A percentile compares a stretch with the other conserved stretches of the same genome.
These are phyloP conservation scores for Macropodus opercularis DNA, from an alignment of 2,797 vertebrate genomes.

Conservation along the genomic window DNA sequence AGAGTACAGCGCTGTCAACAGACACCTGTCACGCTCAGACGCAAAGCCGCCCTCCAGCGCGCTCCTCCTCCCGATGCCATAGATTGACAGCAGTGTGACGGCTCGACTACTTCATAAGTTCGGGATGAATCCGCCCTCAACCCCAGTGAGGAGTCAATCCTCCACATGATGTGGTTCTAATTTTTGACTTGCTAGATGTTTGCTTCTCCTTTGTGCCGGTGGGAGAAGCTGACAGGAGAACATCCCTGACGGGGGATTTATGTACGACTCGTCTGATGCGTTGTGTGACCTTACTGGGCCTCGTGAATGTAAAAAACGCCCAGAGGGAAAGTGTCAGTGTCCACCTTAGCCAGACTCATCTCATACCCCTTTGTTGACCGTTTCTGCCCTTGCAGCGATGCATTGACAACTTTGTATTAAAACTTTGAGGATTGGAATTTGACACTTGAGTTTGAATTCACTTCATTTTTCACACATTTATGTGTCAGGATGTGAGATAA, in stretches of 20 bases:
- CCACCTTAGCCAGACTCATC: slow-evolving; percentile 54
- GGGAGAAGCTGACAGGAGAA: slow-evolving; percentile 50
- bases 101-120: slow-evolving; percentile 21
- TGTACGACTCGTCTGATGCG: slow-evolving; percentile 45
- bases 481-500: slow-evolving; percentile 21
- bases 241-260: slow-evolving; percentile 48
- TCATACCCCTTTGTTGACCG: slow-evolving; percentile 42
- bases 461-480: slow-evolving; percentile 17
- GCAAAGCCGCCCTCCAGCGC: slow-evolving; percentile 9
- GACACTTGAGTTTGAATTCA: slow-evolving; percentile 28
- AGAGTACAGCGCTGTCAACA: slow-evolving; percentile 16
- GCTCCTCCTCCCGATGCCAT: slow-evolving; percentile 7
- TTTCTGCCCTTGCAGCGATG: slow-evolving; percentile 18
- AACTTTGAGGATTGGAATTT: slow-evolving; percentile 30
- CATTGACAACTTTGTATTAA: slow-evolving; percentile 32
- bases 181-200: slow-evolving; percentile 52
- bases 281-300: slow-evolving; percentile 59
- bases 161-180: slow-evolving; percentile 34
- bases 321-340: slow-evolving; percentile 44
- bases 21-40: slow-evolving; percentile 19
- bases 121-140: slow-evolving; percentile 20
- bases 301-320: slow-evolving; percentile 46
- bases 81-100: slow-evolving; percentile 17
- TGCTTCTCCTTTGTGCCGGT: slow-evolving; percentile 24
- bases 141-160: slow-evolving; percentile 28